These are phyloP conservation scores for Hemicentrotus pulcherrimus DNA, from an alignment of 35 echinoderm and acorn worm genomes.

Conservation along the genomic window DNA sequence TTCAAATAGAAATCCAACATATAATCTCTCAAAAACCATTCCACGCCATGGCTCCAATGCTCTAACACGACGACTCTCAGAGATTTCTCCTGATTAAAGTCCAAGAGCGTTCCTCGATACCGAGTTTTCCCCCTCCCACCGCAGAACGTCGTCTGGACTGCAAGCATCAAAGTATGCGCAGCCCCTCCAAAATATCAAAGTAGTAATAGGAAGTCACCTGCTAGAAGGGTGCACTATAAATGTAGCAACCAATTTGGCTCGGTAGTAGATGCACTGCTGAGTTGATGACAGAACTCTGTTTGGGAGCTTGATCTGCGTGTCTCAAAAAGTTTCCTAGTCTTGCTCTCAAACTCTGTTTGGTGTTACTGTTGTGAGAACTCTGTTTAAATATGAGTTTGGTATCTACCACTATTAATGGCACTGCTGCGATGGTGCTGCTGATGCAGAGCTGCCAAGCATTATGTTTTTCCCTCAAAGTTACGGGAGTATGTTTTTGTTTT, in stretches of 20 bases:
- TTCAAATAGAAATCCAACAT: not conserved
- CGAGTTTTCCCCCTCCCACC: not conserved
- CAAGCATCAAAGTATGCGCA: not conserved
- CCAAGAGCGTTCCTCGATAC: not conserved
- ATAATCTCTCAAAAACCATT: not conserved
- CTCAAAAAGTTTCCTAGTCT: not conserved
- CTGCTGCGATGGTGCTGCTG: no score
- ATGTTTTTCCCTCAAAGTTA: no score
- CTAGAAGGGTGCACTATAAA: not conserved
- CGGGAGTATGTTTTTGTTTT: no score
- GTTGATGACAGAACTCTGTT: not conserved
- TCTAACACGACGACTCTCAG: not conserved
- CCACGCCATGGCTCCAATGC: not conserved
- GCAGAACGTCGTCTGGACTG: not conserved
- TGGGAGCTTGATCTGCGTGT: not conserved
- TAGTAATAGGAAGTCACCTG: constrained; percentile 7
- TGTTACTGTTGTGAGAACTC: not conserved
- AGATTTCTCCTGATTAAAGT: not conserved
- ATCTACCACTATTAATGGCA: no score
- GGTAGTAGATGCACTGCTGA: not conserved
- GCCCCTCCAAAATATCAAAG: not conserved
- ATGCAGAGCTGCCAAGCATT: no score
- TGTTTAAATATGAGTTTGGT: no score
- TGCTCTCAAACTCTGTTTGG: not conserved
- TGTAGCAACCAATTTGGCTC: not conserved